These are phyloP conservation scores for Pipa parva DNA, from an alignment of 2,113 vertebrate species.

Conservation along the genomic window DNA sequence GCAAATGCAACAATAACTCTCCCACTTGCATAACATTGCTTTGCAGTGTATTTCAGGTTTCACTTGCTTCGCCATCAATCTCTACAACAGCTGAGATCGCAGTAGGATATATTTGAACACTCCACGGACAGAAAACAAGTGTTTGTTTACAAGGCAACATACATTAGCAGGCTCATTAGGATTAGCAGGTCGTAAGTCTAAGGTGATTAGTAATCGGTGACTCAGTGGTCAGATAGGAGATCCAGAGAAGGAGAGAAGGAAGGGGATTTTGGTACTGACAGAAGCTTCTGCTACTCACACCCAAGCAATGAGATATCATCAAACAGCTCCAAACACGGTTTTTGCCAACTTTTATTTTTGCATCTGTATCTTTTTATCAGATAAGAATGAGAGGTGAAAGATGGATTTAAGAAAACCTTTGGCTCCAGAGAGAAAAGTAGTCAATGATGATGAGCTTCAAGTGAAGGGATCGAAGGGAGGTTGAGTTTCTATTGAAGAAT, in stretches of 20 bases:
- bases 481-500: no score
- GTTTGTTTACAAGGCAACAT: constrained; percentile 11
- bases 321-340: neutral
- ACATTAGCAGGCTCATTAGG: neutral
- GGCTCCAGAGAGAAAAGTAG: no score
- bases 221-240: neutral
- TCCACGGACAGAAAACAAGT: constrained; percentile 2
- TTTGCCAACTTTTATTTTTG: neutral
- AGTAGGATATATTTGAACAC: constrained; percentile 1
- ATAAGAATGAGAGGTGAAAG: no score
- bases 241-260: neutral
- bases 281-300: neutral
- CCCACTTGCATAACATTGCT: neutral
- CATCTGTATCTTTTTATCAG: neutral
- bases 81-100: neutral
- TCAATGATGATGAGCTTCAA: no score
- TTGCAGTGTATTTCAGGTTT: neutral
- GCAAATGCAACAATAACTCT: neutral
- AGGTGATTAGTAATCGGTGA: neutral
- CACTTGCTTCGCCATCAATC: neutral
- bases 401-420: no score
- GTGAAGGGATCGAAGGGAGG: no score
- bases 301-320: neutral
- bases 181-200: constrained; percentile 3
- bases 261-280: neutral